Base-by-base conservation (phyloP, 2,113 vertebrate genomes). In the Rhynchopsitta pachyrhyncha region DNA sequence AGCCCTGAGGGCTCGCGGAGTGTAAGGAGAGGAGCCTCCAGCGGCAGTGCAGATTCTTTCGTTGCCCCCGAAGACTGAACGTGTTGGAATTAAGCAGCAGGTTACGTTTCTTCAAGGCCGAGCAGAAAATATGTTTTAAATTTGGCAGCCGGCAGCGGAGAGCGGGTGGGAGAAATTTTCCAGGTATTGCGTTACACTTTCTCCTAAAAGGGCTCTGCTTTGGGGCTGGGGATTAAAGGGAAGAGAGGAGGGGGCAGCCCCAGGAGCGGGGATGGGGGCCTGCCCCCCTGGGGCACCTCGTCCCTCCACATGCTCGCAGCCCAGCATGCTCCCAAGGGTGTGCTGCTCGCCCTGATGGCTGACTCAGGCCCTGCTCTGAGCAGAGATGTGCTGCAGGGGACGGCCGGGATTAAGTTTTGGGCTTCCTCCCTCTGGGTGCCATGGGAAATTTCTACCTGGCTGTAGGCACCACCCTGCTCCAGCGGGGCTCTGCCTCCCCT, bases 101-200 rank as follows among this genome's bases (percentile, higher is more conserved):
- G 95, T 97, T 96, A 83, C 24, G 2, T 96, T 95, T 94, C 95
- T 96, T 82, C 69, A 46, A 90, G 86, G 86, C 93, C 17, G 82
- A 92, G 92, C 95, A 96, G 93, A 90, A 96, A 97, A 97, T 97
- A 94, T 96, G 94, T 93, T 96, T 96, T 95, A 94, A 90, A 97
- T 97, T 97, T 97, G 95, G 92, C 94, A 96, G 82, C 86, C 76
- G 64, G 78, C 79, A 91, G 68, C 5, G 1, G 88, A 78, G 96
- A 96, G 75, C 68, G 94, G 90, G 95, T 93, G 95, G 95, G 96
- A 93, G 94, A 95, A 86, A 95, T 96, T 97, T 97, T 96, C 95
- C 96, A 97, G 95, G 90, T 96, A 96, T 96, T 97, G 95, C 76
- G 25, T 96, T 96, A 95, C 95, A 94, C 95, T 97, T 97, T 96